These are phyloP conservation scores for Heliconius ethilla DNA, from an alignment of 2,888 invertebrate genomes.

Conservation along the genomic window DNA sequence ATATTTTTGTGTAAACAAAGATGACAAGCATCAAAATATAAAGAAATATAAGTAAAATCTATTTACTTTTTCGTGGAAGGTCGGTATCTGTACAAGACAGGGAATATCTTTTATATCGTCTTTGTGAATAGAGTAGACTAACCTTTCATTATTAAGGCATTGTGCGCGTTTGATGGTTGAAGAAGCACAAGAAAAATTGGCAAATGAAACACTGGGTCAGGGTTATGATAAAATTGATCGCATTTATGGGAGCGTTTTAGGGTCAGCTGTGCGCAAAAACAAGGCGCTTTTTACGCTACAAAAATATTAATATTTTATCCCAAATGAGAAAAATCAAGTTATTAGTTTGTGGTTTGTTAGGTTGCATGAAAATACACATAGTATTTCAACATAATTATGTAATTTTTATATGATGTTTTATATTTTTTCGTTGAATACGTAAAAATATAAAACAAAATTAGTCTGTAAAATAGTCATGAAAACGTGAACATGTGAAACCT, in stretches of 20 bases:
- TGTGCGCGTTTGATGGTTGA: conserved; percentile 9
- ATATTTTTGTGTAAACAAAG: neutral
- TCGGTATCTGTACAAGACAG: conserved; percentile 16
- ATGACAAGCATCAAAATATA: neutral
- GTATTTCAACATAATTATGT: neutral
- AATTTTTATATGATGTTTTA: no score
- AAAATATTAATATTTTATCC: conserved; percentile 1
- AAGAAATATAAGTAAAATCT: neutral
- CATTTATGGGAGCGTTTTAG: conserved; percentile 1
- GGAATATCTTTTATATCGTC: conserved; percentile 21
- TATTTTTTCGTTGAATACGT: no score
- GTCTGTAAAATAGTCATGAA: neutral
- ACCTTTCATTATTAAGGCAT: conserved; percentile 25
- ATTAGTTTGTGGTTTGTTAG: neutral
- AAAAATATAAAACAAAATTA: neutral
- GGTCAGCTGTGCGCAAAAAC: neutral
- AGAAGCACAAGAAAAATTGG: conserved; percentile 19
- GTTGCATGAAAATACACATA: neutral
- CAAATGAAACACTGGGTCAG: conserved; percentile 15
- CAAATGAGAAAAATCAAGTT: neutral
- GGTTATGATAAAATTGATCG: conserved; percentile 17
- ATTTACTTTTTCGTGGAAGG: conserved; percentile 3
- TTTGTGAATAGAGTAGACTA: conserved; percentile 22
- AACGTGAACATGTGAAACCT: neutral
- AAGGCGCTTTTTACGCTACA: neutral